Evolutionary conservation across 2,888 invertebrate genomes (phyloP).

Genomic region (Fabriciana adippe): DNA sequence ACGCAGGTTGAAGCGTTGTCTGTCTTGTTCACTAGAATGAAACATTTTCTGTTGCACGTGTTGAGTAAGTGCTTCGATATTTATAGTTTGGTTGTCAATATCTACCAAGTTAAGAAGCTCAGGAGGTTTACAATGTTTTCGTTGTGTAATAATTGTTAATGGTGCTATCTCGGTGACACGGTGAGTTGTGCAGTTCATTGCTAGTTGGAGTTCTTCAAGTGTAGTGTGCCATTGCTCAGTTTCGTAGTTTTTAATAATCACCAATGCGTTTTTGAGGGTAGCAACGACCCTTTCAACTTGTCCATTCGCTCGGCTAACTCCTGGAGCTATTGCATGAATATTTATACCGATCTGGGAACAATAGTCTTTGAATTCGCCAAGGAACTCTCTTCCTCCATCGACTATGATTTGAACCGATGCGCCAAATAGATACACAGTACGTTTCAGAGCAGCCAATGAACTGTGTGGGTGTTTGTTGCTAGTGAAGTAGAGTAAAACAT

Average conservation of each 20-base stretch:
- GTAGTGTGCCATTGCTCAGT: slow-evolving; percentile 3
- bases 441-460: slow-evolving; percentile 33
- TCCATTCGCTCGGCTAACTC: slow-evolving; percentile 41
- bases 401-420: slow-evolving; percentile 40
- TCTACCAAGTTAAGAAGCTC: slow-evolving; percentile 24
- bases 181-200: slow-evolving; percentile 42
- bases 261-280: slow-evolving; percentile 40
- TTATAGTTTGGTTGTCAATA: slow-evolving; percentile 15
- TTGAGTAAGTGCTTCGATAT: slow-evolving; percentile 24
- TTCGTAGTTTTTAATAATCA: slow-evolving; percentile 44
- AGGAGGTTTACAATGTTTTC: slow-evolving; percentile 40
- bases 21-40: slow-evolving; percentile 30
- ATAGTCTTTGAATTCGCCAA: slow-evolving; percentile 37
- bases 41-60: slow-evolving; percentile 39
- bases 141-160: slow-evolving; percentile 37
- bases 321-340: slow-evolving; percentile 38
- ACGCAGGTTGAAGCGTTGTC: slow-evolving; percentile 34
- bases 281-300: slow-evolving; percentile 40
- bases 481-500: slow-evolving; percentile 21
- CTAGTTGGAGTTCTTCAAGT: no score
- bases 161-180: slow-evolving; percentile 40
- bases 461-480: slow-evolving; percentile 32
- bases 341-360: slow-evolving; percentile 37
- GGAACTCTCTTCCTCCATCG: slow-evolving; percentile 40
- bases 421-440: slow-evolving; percentile 32